These are phyloP conservation scores for Nasonovia ribisnigri DNA, from an alignment of 2,888 invertebrate species.

Conservation along the genomic window DNA sequence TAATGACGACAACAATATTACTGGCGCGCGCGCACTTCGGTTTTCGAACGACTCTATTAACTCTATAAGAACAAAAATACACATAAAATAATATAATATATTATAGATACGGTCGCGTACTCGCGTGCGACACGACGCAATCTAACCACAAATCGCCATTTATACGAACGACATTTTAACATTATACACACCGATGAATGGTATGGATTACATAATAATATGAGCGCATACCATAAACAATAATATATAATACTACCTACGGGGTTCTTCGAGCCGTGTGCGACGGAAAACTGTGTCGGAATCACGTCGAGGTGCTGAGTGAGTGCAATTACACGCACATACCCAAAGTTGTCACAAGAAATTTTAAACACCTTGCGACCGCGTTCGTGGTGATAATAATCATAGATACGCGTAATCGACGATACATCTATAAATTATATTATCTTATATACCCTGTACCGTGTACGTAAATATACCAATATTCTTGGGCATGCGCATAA, in stretches of 20 bases:
- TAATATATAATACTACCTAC: not conserved
- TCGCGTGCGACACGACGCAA: not conserved
- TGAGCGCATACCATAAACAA: not conserved
- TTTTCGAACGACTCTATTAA: not conserved
- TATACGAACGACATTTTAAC: not conserved
- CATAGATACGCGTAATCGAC: not conserved
- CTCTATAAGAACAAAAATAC: not conserved
- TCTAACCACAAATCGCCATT: not conserved
- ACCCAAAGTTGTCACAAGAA: not conserved
- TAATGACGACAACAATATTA: not conserved
- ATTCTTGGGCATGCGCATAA: not conserved
- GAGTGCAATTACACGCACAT: not conserved
- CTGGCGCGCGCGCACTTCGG: not conserved
- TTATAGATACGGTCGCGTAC: not conserved
- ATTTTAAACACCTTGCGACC: not conserved
- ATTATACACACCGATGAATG: not conserved
- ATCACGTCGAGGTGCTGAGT: not conserved
- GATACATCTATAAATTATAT: not conserved
- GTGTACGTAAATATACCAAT: not conserved
- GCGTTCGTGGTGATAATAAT: not conserved
- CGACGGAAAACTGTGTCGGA: not conserved
- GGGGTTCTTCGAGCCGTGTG: not conserved
- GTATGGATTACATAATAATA: not conserved
- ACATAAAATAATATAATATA: not conserved
- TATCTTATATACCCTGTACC: not conserved